A percentile compares a stretch with the other conserved stretches of the same genome.
phyloP scores from a whole-genome alignment of 2,797 vertebrate genomes.

The Halcyon leucocephala region DNA sequence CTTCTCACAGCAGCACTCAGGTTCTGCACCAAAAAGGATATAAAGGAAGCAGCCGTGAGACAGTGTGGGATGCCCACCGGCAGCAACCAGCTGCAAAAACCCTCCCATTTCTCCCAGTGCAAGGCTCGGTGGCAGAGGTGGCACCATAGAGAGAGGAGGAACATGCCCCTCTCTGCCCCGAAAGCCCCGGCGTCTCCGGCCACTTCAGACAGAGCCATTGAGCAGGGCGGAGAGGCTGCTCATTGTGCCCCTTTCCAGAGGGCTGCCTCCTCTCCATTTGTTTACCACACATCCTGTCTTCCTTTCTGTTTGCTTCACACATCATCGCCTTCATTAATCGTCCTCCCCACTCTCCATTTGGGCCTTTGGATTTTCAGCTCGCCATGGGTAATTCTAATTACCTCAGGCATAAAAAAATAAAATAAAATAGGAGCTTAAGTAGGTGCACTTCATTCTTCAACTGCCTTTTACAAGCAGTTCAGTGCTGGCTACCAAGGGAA shows the following conservation, averaged over 20 bases:
- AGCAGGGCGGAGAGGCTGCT: not conserved
- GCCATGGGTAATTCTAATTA: conserved; percentile 76
- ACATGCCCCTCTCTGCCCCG: not conserved
- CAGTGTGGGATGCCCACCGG: rapidly evolving
- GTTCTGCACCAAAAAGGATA: not conserved
- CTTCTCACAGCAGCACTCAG: rapidly evolving
- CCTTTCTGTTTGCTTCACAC: conserved; percentile 73
- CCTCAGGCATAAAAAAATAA: conserved; percentile 58
- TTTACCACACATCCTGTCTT: conserved; percentile 74
- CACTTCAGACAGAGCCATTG: conserved; percentile 55
- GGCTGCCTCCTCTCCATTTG: conserved; percentile 62
- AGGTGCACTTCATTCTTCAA: conserved; percentile 73
- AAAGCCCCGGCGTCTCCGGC: conserved; percentile 7
- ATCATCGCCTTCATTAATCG: conserved; percentile 72
- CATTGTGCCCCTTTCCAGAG: conserved; percentile 27
- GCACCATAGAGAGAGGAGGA: not conserved
- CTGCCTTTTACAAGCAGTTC: conserved; percentile 69
- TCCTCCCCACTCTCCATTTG: conserved; percentile 52
- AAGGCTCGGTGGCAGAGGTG: not conserved
- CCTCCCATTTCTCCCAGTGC: not conserved
- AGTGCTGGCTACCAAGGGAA: conserved; percentile 69
- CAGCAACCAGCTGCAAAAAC: not conserved
- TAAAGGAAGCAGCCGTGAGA: not conserved
- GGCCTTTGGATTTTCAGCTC: conserved; percentile 54
- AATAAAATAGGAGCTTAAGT: conserved; percentile 71